Evolutionary conservation across 2,888 invertebrate genomes (phyloP), one percentile per base, ranked within the genome.

Genomic region (Campoplex capitator): DNA sequence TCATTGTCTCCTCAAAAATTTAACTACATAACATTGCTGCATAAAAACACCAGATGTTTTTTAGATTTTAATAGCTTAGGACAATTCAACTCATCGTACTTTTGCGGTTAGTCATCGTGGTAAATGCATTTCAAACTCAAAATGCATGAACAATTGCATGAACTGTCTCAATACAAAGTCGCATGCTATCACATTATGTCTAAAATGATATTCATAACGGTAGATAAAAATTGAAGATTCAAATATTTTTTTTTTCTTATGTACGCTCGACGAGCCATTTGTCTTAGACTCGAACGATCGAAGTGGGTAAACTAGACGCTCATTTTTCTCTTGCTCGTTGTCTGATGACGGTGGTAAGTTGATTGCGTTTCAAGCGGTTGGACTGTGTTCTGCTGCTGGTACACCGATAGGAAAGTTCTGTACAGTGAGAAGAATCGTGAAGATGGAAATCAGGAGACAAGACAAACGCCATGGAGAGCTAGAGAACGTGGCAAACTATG

Each of bases 361-460:
- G 51, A 67, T 77, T 51, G 78, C 42, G 68, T 71, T 71, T 70
- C 62, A 62, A 75, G 82, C 62, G 56, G 32, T 56, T 48, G 62
- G 38, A 56, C 78, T 75, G 81, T 74, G 85, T 81, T 62, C 73
- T 65, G 51, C 56, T 32, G 51, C 45, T 65, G 71, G 38, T 32
- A 54, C 76, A 48, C 67, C 48, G 62, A 48, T 68, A 86, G 84
- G 71, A 73, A 81, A 84, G 76, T 71, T 28, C 65, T 80, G 23
- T 73, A 84, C 70, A 85, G 77, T 79, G 79, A 42, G 77, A 83
- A 80, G 84, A 88, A 88, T 88, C 88, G 88, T 86, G 86, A 68
- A 88, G 88, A 88, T 88, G 88, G 84, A 83, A 88, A 88, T 88
- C 86, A 88, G 75, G 80, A 85, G 86, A 86, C 88, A 88, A 88